Percentiles rank a stretch among this genome's conserved stretches.
Evolutionary conservation across 2,113 vertebrate species (phyloP).

Genomic region (Percopsis transmontana): DNA sequence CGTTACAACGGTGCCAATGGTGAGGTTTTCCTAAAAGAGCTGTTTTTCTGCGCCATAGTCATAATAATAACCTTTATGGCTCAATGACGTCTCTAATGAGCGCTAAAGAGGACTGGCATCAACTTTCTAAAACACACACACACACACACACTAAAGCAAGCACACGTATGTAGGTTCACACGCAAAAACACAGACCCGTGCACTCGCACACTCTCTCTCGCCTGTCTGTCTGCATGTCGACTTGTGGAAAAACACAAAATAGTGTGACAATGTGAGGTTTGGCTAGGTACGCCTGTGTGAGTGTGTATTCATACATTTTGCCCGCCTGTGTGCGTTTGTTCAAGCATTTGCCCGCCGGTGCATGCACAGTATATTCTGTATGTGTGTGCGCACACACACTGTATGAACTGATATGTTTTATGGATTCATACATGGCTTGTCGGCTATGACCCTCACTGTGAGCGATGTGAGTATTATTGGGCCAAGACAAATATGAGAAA

Average conservation of each 20-base stretch:
- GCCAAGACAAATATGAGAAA: conserved; percentile 60
- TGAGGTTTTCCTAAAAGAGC: conserved; percentile 53
- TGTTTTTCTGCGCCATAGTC: conserved; percentile 56
- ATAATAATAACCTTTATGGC: conserved; percentile 70
- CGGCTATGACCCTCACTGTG: conserved; percentile 36
- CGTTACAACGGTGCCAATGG: conserved; percentile 41
- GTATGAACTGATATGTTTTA: conserved; percentile 20
- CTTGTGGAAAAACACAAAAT: conserved; percentile 14
- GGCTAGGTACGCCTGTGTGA: not conserved
- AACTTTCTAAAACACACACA: not conserved
- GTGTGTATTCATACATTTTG: not conserved
- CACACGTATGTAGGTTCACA: conserved; percentile 22
- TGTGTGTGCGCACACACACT: not conserved
- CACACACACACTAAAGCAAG: conserved; percentile 2
- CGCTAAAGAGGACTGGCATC: conserved; percentile 62
- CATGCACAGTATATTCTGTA: conserved; percentile 2
- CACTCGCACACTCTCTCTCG: conserved; percentile 17
- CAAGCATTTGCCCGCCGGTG: not conserved
- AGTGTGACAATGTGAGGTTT: conserved; percentile 26
- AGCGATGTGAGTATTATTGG: conserved; percentile 34
- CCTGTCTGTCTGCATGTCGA: not conserved
- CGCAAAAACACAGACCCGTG: not conserved
- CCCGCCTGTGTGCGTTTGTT: not conserved
- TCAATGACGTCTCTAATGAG: conserved; percentile 68
- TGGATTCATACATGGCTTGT: conserved; percentile 49